Base-by-base conservation (phyloP, 2,797 vertebrate species). In the Poeciliopsis turneri region DNA sequence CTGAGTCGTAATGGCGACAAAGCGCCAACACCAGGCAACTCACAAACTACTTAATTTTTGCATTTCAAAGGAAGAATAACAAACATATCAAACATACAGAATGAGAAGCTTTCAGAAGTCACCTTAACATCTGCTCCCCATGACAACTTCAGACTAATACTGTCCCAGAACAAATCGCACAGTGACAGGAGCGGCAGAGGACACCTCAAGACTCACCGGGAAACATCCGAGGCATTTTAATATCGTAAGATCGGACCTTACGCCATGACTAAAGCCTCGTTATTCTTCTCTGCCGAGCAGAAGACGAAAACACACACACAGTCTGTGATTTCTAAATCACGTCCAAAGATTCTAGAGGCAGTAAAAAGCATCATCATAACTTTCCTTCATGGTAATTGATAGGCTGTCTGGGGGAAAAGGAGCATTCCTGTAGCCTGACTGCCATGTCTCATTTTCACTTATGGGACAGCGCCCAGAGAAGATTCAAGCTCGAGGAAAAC, bases 341-440 rank as follows among this genome's bases (percentile, higher is more conserved):
- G 76, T 85, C 81, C 81, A 79, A 78, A 87, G 57, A 85, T 82
- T 80, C 81, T 79, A 80, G 78, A 85, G 75, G 79, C 89, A 86
- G 88, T 82, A 85, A 90, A 90, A 90, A 25, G 69, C 73, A 84
- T 86, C 83, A 83, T 92, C 81, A 81, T 84, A 90, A 91, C 84
- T 87, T 92, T 90, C 89, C 89, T 87, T 90, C 84, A 86, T 23
- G 76, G 90, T 90, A 90, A 93, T 82, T 81, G 87, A 91, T 91
- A 87, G 85, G 86, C 85, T 84, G 89, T 93, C 89, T 90, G 85
- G 89, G 82, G 79, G 75, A 66, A 90, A 74, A 83, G 77, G 57
- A 90, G 85, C 91, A 89, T 93, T 93, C 90, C 81, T 89, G 51
- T 12, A 89, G 88, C 79, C 84, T 86, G 89, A 92, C 84, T 92